Evolutionary conservation across 2,797 vertebrate species (phyloP), one percentile per base, ranked within the genome.

Genomic region (Alexandromys oeconomus): DNA sequence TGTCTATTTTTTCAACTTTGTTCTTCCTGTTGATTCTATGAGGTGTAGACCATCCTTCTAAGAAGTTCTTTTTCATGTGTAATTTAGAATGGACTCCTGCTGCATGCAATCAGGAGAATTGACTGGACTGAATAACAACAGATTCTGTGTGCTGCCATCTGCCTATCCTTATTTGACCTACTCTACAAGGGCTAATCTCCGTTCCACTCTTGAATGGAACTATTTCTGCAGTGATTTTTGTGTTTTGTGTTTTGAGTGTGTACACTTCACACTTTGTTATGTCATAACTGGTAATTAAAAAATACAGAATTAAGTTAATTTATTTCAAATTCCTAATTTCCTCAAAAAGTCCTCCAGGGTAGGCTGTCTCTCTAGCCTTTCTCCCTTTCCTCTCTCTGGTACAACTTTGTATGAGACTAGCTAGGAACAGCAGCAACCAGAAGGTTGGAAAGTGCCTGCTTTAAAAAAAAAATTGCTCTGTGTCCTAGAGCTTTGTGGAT

Each of bases 271-370:
- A 71, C 78, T 96, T 86, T 86, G 48, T 79, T 43, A 48, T 57
- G 48, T 92, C 80, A 65, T 79, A 23, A 77, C 48, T 77, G 34
- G 37, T 69, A 63, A 69, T 89, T 95, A 87, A 80, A 88, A 67
- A 65, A 46, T 67, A 51, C 61, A 15, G 25, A 93, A 96, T 76
- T 95, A 95, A 84, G 48, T 82, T 84, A 87, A 79, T 93, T 84
- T 89, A 89, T 92, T 97, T 95, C 82, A 78, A 82, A 89, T 82
- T 79, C 84, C 27, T 67, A 86, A 93, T 92, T 96, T 71, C 12
- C 89, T 87, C n/a, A 48, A 48, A 91, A 91, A 31, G 74, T 78
- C 46, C 37, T 87, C 51, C 82, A 86, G 40, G 51, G 12, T 19
- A 85, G 3, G 1, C 51, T 95, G 23, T 89, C 25, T 86, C 15